Percentiles rank a stretch among this genome's conserved stretches.
These are phyloP conservation scores for Scortum barcoo DNA, from an alignment of 2,113 vertebrate genomes.

Conservation along the genomic window DNA sequence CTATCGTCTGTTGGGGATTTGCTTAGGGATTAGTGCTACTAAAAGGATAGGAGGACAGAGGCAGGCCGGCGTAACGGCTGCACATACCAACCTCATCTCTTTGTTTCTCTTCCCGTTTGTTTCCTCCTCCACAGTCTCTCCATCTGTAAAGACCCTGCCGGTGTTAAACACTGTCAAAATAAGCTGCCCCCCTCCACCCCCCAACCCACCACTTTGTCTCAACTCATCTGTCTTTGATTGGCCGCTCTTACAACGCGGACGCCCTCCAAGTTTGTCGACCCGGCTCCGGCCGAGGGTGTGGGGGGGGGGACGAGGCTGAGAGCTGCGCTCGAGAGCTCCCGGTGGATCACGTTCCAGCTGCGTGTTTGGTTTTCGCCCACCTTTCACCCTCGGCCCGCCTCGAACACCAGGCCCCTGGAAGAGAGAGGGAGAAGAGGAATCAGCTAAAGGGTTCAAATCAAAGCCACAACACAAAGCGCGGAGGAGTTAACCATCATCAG, in stretches of 20 bases:
- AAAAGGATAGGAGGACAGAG: conserved; percentile 62
- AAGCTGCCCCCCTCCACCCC: conserved; percentile 35
- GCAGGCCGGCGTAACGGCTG: conserved; percentile 14
- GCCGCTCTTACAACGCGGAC: conserved; percentile 33
- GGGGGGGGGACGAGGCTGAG: too few species aligned
- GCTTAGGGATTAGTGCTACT: conserved; percentile 77
- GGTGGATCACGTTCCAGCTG: conserved; percentile 59
- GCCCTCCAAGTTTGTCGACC: conserved; percentile 55
- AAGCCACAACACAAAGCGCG: conserved; percentile 4
- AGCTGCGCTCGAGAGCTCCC: conserved; percentile 36
- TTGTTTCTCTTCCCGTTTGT: conserved; percentile 6
- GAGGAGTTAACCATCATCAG: not conserved
- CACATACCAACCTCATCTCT: conserved; percentile 23
- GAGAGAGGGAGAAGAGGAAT: conserved; percentile 30
- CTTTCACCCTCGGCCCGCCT: conserved; percentile 46
- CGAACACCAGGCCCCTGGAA: conserved; percentile 65
- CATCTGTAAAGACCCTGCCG: not conserved
- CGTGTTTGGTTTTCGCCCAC: conserved; percentile 49
- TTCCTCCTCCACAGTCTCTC: conserved; percentile 16
- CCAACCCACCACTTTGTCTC: too few species aligned
- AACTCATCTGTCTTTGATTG: conserved; percentile 19
- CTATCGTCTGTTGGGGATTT: conserved; percentile 60
- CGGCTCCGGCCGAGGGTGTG: too few species aligned
- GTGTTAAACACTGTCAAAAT: conserved; percentile 37
- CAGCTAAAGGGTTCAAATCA: conserved; percentile 25